Base-by-base conservation (phyloP, 2,113 vertebrate genomes). In the Narcine bancroftii region DNA sequence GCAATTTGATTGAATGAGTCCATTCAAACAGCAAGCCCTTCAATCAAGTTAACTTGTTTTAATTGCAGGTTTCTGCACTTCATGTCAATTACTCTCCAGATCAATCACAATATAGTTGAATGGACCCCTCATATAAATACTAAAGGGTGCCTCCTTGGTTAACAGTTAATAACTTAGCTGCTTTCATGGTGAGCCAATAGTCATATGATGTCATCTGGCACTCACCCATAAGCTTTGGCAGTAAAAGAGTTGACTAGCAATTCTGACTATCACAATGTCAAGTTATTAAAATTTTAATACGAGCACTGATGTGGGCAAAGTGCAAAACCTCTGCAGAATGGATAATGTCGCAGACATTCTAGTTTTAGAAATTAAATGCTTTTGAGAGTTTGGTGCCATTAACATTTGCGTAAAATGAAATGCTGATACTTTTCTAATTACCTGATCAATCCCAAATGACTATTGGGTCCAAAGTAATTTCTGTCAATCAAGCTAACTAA, bases 41-140 rank as follows among this genome's bases (percentile, higher is more conserved):
- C 77, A 81, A 50, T 81, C 77, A 81, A 81, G 24, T 21, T 81
- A 45, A 26, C 77, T 53, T 81, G 47, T 26, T 50, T 81, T 11
- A 29, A 33, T 53, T 81, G 26, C 10, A 81, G 47, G 4, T 10
- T 81, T 47, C 45, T 81, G 77, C 1, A 81, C 45, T 81, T 81
- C 45, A 53, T 50, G 24, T 50, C 26, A 81, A 33, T 81, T 81
- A 77, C 26, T 33, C 9, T 47, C 50, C 50, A 29, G 53, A 33
- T 50, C 77, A 81, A 81, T 81, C 77, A 81, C 26, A 10, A 33
- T 53, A 81, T 50, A 81, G 9, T 53, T 81, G 77, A 81, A 81
- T 15, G 0, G 24, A 33, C 0, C 3, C 1, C 77, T 81, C 53
- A 33, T 13, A 53, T 50, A 29, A 53, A 24, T 53, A 53, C 77